These are phyloP conservation scores for Chrysocyon brachyurus DNA, from an alignment of 2,797 vertebrate species.

Conservation along the genomic window DNA sequence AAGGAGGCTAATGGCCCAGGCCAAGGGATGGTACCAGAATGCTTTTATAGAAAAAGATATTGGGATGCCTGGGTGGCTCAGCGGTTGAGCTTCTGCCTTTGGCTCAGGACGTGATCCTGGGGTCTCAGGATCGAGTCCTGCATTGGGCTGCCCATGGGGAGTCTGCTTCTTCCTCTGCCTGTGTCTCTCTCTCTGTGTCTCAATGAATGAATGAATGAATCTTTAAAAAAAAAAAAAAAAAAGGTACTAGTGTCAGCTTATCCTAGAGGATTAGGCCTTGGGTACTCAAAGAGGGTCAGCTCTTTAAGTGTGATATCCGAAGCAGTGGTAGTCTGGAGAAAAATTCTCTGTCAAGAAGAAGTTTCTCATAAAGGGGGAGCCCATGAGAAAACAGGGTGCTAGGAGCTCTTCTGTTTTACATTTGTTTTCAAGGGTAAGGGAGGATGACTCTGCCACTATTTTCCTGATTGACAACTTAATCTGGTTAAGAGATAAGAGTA, in stretches of 20 bases:
- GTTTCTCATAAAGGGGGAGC: neutral
- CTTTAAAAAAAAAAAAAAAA: no score
- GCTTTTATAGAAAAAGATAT: neutral
- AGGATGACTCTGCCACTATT: neutral
- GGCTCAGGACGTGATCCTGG: no score
- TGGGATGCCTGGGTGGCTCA: no score
- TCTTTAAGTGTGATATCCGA: neutral
- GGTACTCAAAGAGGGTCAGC: neutral
- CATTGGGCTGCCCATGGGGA: no score
- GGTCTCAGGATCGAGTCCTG: no score
- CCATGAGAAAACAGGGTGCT: neutral
- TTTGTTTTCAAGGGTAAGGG: neutral
- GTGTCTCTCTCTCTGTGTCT: no score
- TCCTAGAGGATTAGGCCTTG: neutral
- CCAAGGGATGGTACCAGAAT: neutral
- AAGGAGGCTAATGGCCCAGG: neutral
- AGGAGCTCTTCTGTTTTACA: neutral
- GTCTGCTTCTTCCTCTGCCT: no score
- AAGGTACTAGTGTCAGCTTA: neutral
- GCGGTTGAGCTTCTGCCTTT: no score
- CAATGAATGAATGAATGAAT: no score
- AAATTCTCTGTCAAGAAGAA: neutral
- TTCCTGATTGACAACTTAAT: neutral
- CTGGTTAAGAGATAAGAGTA: neutral
- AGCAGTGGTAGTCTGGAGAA: constrained; percentile 16